Evolutionary conservation across 2,888 invertebrate genomes (phyloP), one percentile per base, ranked within the genome.

Genomic region (Lysandra coridon): DNA sequence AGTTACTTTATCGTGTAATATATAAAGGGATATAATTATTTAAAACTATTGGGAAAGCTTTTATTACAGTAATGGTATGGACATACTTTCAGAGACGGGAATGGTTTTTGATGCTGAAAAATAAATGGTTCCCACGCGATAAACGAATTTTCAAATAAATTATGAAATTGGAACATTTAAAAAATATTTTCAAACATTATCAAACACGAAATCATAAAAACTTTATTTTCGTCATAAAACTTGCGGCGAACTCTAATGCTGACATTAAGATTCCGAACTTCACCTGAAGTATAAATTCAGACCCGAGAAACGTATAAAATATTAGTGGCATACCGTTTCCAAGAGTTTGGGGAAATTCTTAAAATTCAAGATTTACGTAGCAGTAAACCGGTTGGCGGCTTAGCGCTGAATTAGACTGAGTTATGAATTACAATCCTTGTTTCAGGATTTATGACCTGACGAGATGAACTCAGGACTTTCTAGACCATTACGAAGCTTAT

Each of bases 391-490:
- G 85, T 87, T 89, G 87, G 87, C 88, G 88, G 85, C 85, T 87
- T 89, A 87, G 87, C 88, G 88, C 87, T 87, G 89, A 90, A 89
- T 91, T 89, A 88, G 88, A 88, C 85, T 84, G 88, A 92, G 88
- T 92, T 92, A 84, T 88, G 90, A 92, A 84, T 86, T 87, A 91
- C 87, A 87, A 84, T 84, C 84, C 83, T 87, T 91, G 87, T 91
- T 89, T 30, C 79, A 77, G 49, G 80, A 79, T 74, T 79, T 79
- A 75, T 73, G 64, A 49, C 17, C 40, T 74, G 40, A 7, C 33
- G 53, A 77, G 78, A 79, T 79, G 53, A 79, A 79, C 49, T 78
- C 74, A 49, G 80, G 73, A 60, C n/a, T 74, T 49, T 75, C 30
- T 75, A 75, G 60, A 79, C 44, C 17, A 44, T 57, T 44, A 57